Percentiles rank a stretch among this genome's conserved stretches.
Conservation (phyloP, 2,888 invertebrate species). For the Hartigia nigra region DNA sequence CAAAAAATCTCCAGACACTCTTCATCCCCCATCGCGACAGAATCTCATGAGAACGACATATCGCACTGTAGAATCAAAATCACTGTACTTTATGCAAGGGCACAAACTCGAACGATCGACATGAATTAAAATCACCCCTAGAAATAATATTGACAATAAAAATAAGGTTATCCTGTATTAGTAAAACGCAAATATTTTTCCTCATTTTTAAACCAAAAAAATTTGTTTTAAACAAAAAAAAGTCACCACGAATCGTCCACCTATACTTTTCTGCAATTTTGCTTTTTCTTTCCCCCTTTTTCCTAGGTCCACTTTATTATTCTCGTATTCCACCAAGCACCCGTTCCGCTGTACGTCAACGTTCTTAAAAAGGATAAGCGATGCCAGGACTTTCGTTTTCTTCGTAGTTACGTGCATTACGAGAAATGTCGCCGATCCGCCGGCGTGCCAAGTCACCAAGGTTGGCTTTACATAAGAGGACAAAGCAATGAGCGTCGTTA, state of each 20-base stretch:
- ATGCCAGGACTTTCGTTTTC: constrained; percentile 42
- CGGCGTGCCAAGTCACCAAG: constrained; percentile 37
- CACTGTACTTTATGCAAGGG: not conserved
- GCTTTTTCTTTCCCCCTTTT: not conserved
- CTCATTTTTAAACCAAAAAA: not conserved
- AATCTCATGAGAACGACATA: not conserved
- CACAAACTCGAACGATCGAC: not conserved
- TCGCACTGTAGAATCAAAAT: not conserved
- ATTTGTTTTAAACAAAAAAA: too few relatives aligned
- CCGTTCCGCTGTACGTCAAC: not conserved
- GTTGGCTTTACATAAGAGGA: constrained; percentile 39
- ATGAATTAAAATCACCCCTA: not conserved
- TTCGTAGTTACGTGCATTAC: constrained; percentile 45
- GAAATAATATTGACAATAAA: not conserved
- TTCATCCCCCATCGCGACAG: not conserved
- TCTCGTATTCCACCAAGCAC: not conserved
- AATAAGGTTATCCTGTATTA: not conserved
- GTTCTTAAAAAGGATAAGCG: constrained; percentile 26
- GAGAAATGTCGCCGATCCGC: constrained; percentile 19
- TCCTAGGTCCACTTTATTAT: not conserved
- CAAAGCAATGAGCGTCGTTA: constrained; percentile 54
- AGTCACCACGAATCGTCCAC: not conserved
- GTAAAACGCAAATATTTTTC: not conserved
- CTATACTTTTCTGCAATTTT: not conserved
- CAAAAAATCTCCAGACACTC: constrained; percentile 31